phyloP scores from a whole-genome alignment of 2,113 vertebrate genomes.

The Tinamus guttatus region DNA sequence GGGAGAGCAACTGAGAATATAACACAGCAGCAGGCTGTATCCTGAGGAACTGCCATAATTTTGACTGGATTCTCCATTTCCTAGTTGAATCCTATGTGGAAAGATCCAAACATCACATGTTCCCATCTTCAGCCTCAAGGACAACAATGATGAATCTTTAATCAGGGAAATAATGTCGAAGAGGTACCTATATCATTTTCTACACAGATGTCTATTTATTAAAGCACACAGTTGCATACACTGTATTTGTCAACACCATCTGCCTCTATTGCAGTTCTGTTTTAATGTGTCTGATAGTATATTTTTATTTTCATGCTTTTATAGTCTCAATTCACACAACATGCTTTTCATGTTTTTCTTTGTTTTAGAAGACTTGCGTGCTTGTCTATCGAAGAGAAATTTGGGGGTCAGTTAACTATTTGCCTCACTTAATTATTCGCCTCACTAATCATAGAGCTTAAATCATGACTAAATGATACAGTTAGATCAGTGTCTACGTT shows the following conservation, averaged over 20 bases:
- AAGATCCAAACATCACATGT: neutral
- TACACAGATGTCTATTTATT: neutral
- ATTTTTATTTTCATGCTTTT: neutral
- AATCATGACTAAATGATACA: neutral
- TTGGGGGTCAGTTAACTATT: neutral
- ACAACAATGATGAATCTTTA: neutral
- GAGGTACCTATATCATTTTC: neutral
- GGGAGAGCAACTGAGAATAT: neutral
- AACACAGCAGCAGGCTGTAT: neutral
- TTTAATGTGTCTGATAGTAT: neutral
- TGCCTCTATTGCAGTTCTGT: neutral
- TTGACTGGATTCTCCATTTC: neutral
- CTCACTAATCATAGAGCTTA: neutral
- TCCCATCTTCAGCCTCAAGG: neutral
- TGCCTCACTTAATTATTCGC: too few species aligned
- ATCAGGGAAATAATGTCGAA: neutral
- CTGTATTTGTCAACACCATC: neutral
- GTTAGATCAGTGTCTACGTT: neutral
- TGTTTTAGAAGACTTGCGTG: neutral
- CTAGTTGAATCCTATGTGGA: neutral
- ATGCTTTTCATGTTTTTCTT: neutral
- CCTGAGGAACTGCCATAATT: neutral
- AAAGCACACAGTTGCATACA: neutral
- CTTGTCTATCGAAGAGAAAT: neutral
- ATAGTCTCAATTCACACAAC: neutral